phyloP scores from a whole-genome alignment of 1,140 invertebrate genomes.

The Papilio xuthus region DNA sequence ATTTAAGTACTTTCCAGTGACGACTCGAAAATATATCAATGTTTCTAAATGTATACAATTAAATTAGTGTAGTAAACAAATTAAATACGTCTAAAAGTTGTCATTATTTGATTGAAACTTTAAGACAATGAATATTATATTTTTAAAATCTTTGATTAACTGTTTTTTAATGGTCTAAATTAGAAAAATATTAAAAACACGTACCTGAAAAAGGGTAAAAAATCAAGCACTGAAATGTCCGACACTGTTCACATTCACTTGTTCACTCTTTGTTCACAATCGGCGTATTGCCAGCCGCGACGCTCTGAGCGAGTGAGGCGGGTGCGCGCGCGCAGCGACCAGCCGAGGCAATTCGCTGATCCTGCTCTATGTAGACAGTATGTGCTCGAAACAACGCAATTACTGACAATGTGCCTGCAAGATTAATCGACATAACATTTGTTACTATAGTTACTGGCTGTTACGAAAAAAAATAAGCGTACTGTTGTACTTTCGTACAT shows the following conservation, averaged over 20 bases:
- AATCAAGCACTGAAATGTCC: conserved; percentile 14
- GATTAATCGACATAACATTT: not conserved
- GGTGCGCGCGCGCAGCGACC: conserved; percentile 60
- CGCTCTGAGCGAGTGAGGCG: conserved; percentile 64
- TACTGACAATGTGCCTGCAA: conserved; percentile 49
- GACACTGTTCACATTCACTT: conserved; percentile 61
- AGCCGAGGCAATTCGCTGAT: conserved; percentile 61
- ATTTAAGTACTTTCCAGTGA: not conserved
- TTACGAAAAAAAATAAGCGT: not conserved
- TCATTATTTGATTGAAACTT: not conserved
- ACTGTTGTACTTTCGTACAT: not conserved
- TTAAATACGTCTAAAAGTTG: not conserved
- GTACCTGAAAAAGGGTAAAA: conserved; percentile 23
- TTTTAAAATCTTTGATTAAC: not conserved
- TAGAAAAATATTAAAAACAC: not conserved
- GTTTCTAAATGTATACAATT: not conserved
- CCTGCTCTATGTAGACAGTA: conserved; percentile 49
- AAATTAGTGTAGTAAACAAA: not conserved
- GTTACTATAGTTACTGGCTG: not conserved
- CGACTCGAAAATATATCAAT: not conserved
- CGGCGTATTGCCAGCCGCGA: conserved; percentile 49
- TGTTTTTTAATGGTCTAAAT: not conserved
- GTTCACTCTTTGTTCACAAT: conserved; percentile 35
- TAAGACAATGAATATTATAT: not conserved
- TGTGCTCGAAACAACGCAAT: conserved; percentile 55